Evolutionary conservation across 2,113 vertebrate species (phyloP).

Genomic region (Tympanuchus pallidicinctus): DNA sequence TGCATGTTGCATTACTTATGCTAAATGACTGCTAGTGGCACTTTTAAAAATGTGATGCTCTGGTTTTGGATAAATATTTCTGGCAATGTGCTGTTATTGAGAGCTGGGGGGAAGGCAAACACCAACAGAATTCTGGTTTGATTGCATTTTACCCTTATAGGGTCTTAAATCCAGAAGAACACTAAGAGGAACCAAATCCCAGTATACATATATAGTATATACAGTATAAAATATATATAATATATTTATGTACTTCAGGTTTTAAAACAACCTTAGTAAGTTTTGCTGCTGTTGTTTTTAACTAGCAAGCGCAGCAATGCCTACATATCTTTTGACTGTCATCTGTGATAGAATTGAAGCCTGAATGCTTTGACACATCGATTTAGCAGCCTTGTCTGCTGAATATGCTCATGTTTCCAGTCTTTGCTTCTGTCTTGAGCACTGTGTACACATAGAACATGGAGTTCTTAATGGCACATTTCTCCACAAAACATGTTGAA

Average conservation of each 20-base stretch:
- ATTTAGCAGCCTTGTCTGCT: neutral
- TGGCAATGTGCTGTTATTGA: neutral
- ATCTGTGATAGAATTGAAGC: neutral
- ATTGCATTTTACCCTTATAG: neutral
- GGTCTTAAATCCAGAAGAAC: neutral
- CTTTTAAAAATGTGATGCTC: neutral
- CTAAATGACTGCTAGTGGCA: neutral
- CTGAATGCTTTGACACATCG: neutral
- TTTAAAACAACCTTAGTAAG: neutral
- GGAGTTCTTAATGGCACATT: neutral
- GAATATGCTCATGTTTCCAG: neutral
- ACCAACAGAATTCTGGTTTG: neutral
- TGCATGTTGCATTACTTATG: neutral
- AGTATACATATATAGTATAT: neutral
- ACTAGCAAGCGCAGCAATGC: neutral
- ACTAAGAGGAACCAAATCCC: neutral
- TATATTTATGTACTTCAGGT: neutral
- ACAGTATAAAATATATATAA: too few species aligned
- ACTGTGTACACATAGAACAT: too few species aligned
- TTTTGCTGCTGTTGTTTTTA: neutral
- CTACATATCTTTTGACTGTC: neutral
- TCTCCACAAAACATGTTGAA: neutral
- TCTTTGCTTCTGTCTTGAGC: neutral
- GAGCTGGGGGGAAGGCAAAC: fast-evolving
- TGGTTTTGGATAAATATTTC: neutral